phyloP scores from a whole-genome alignment of 2,797 vertebrate species.

The Amphiprion clarkii region DNA sequence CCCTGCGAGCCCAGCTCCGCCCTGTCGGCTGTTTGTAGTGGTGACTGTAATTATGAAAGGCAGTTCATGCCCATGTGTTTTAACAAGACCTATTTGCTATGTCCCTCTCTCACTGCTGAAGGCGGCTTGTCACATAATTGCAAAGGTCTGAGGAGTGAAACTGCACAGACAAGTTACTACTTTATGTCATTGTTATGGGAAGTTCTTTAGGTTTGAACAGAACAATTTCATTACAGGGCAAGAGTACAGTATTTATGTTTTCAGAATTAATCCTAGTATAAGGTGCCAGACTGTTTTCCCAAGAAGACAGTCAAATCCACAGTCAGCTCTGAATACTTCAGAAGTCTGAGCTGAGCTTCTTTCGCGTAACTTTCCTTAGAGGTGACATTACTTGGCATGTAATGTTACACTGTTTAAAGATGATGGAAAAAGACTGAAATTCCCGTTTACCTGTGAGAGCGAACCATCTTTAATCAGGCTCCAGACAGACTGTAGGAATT shows the following conservation, averaged over 20 bases:
- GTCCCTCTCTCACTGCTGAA: slow-evolving; percentile 49
- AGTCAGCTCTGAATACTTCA: not conserved
- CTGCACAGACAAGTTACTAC: slow-evolving; percentile 23
- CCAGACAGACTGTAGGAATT: slow-evolving; percentile 4
- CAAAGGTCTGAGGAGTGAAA: slow-evolving; percentile 41
- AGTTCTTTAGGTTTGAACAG: slow-evolving; percentile 14
- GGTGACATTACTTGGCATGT: not conserved
- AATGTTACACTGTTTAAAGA: not conserved
- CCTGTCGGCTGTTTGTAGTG: slow-evolving; percentile 79
- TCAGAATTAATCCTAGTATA: not conserved
- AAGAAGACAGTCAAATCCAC: not conserved
- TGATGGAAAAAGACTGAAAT: not conserved
- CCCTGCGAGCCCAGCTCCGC: slow-evolving; percentile 64
- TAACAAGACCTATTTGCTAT: slow-evolving; percentile 62
- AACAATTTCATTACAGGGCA: slow-evolving; percentile 5
- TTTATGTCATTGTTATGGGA: slow-evolving; percentile 26
- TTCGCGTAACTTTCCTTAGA: not conserved
- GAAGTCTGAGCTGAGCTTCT: not conserved
- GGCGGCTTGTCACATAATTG: slow-evolving; percentile 50
- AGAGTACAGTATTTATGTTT: not conserved
- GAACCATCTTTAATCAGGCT: not conserved
- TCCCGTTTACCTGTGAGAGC: not conserved
- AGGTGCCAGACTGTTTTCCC: not conserved
- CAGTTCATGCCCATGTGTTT: slow-evolving; percentile 61
- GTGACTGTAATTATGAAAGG: slow-evolving; percentile 75